Evolutionary conservation across 2,113 vertebrate species (phyloP).

Genomic region (Lates calcarifer): DNA sequence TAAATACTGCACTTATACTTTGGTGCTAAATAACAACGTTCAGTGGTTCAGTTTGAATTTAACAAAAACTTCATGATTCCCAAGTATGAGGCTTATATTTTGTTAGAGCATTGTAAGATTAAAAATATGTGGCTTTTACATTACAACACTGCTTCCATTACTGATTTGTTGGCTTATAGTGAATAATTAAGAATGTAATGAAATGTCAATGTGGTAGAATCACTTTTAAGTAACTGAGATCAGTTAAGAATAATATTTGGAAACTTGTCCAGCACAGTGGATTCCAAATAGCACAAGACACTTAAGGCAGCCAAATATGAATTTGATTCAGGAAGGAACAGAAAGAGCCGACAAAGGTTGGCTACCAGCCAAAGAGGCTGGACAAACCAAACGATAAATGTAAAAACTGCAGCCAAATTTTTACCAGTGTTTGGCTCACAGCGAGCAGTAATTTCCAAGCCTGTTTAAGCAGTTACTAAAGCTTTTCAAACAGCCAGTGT

Average conservation of each 20-base stretch:
- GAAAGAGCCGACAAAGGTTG: background rate
- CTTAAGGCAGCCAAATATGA: constrained; percentile 10
- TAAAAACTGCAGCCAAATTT: constrained; percentile 37
- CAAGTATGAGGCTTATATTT: background rate
- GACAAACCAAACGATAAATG: constrained; percentile 21
- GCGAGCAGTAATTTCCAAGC: constrained; percentile 29
- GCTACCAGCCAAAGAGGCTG: background rate
- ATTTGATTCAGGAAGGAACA: constrained; percentile 1
- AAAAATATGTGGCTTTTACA: background rate
- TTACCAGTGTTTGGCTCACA: constrained; percentile 36
- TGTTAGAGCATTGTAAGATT: background rate
- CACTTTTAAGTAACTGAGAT: background rate
- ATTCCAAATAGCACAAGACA: constrained; percentile 14
- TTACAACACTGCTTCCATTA: background rate
- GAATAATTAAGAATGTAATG: background rate
- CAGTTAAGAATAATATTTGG: background rate
- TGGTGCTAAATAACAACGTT: background rate
- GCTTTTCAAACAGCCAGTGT: constrained; percentile 53
- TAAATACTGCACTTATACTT: background rate
- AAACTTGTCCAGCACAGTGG: constrained; percentile 9
- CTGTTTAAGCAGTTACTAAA: constrained; percentile 53
- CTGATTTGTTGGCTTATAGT: background rate
- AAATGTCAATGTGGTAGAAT: background rate
- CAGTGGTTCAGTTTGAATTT: background rate
- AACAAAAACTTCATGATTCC: background rate